These are phyloP conservation scores for Charina bottae DNA, from an alignment of 2,113 vertebrate genomes.

Conservation along the genomic window DNA sequence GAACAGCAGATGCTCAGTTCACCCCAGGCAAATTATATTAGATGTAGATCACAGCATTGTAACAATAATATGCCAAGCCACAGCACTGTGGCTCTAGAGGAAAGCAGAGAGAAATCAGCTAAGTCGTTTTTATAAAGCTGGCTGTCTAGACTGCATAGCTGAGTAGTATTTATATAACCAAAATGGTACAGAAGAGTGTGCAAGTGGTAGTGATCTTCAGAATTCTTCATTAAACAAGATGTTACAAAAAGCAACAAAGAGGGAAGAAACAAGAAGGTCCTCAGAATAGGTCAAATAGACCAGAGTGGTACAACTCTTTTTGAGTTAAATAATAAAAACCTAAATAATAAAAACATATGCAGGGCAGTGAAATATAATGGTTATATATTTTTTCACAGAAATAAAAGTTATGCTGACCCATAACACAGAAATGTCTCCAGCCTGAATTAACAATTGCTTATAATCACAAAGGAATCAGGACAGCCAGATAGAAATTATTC, in stretches of 20 bases:
- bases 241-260: not conserved
- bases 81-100: constrained; percentile 6
- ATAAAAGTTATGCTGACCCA: not conserved
- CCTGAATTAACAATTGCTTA: not conserved
- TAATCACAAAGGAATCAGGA: not conserved
- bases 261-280: not conserved
- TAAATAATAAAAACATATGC: accelerated
- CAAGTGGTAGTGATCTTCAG: not conserved
- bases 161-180: not conserved
- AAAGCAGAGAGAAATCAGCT: constrained; percentile 17
- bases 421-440: not conserved
- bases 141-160: not conserved
- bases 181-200: not conserved
- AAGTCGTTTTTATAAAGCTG: not conserved
- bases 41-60: not conserved
- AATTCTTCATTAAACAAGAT: not conserved
- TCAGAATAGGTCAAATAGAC: not conserved
- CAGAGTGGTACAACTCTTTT: not conserved
- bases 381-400: accelerated
- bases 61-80: not conserved
- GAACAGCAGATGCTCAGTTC: not conserved
- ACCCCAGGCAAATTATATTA: not conserved
- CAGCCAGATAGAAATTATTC: not conserved
- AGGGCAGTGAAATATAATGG: accelerated
- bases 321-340: too few species aligned